phyloP scores from a whole-genome alignment of 2,888 invertebrate genomes.

The Mesochorus sp. region DNA sequence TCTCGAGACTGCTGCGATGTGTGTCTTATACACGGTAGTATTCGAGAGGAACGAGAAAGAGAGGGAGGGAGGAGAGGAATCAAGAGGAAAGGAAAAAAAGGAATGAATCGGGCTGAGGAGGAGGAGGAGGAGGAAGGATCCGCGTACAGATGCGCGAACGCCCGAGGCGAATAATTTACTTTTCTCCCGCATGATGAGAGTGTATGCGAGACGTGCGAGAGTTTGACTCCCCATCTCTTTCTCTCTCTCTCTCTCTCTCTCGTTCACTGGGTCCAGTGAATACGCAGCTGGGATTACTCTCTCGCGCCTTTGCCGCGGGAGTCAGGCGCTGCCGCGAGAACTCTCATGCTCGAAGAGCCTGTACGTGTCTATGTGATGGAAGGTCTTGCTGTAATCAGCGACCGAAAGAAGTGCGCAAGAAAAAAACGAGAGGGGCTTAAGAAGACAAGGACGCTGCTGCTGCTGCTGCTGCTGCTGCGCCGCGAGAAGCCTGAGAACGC shows the following conservation, averaged over 20 bases:
- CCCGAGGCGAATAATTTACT: constrained; percentile 48
- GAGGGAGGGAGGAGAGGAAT: neutral
- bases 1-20: constrained; percentile 1
- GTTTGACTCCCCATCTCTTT: neutral
- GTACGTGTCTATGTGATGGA: neutral
- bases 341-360: constrained; percentile 38
- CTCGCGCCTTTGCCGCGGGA: constrained; percentile 32
- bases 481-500: constrained; percentile 38
- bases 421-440: constrained; percentile 18
- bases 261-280: neutral
- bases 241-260: neutral
- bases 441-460: neutral
- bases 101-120: no score
- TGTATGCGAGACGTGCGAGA: constrained; percentile 8
- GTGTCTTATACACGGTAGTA: constrained; percentile 25
- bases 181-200: constrained; percentile 33
- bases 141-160: constrained; percentile 41
- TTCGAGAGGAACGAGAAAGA: constrained; percentile 9
- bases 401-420: neutral
- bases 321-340: constrained; percentile 43
- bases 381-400: constrained; percentile 48
- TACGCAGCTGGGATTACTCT: constrained; percentile 40
- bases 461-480: no score
- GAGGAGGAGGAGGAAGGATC: constrained; percentile 8
- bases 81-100: constrained; percentile 1